phyloP scores from a whole-genome alignment of 2,113 vertebrate species.

The Daphoenositta chrysoptera region DNA sequence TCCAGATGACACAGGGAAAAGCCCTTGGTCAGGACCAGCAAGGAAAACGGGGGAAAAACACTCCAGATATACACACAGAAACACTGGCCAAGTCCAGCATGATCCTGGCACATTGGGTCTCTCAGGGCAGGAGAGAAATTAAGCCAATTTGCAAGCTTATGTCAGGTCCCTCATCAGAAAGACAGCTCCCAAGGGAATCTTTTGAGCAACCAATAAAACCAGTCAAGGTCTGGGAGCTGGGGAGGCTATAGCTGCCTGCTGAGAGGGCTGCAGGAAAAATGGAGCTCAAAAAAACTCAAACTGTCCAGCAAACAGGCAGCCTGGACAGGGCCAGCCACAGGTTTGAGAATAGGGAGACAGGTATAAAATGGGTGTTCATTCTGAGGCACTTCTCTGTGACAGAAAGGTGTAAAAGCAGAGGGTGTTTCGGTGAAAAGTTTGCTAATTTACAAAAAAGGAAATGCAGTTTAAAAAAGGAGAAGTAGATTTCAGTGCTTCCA shows the following conservation, averaged over 20 bases:
- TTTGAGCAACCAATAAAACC: not conserved
- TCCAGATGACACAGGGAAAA: not conserved
- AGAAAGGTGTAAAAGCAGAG: not conserved
- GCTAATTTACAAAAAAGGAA: not conserved
- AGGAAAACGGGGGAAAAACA: accelerated
- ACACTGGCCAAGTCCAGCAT: not conserved
- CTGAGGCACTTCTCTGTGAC: not conserved
- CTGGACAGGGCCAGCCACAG: not conserved
- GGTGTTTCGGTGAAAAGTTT: not conserved
- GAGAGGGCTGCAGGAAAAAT: not conserved
- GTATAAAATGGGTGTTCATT: not conserved
- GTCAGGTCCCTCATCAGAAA: not conserved
- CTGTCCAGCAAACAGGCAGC: not conserved
- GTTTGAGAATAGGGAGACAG: not conserved
- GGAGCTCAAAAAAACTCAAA: not conserved
- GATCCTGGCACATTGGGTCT: accelerated
- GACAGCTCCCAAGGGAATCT: accelerated
- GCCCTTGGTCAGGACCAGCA: not conserved
- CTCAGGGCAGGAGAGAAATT: not conserved
- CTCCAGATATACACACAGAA: accelerated
- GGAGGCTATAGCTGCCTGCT: not conserved
- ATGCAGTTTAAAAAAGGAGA: not conserved
- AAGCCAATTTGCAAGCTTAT: not conserved
- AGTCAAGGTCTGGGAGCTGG: not conserved
- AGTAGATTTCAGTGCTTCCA: not conserved